These are phyloP conservation scores for Sparus aurata DNA, from an alignment of 2,797 vertebrate species.

Conservation along the genomic window DNA sequence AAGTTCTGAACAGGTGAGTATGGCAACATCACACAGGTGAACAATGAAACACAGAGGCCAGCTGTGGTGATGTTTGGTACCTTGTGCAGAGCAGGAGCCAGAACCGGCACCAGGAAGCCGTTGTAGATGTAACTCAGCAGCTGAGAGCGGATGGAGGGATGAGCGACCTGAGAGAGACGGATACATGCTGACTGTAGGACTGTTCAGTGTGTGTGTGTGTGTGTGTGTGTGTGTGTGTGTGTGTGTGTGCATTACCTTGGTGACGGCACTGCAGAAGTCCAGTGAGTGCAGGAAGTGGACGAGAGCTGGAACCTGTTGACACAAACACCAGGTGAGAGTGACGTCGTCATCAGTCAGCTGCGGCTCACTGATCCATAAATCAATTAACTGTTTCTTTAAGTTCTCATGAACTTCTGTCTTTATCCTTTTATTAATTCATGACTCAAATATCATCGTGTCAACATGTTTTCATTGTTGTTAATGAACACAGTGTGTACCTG, in stretches of 20 bases:
- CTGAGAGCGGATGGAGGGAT: slow-evolving; percentile 92
- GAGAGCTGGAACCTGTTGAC: slow-evolving; percentile 88
- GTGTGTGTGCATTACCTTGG: slow-evolving; percentile 86
- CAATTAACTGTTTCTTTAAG: too few species aligned
- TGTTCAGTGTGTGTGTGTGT: slow-evolving; percentile 2
- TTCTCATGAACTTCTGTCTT: too few species aligned
- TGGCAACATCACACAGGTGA: too few species aligned
- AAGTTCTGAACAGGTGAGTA: too few species aligned
- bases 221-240: slow-evolving; percentile 8
- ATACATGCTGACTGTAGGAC: not conserved
- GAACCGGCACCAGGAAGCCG: slow-evolving; percentile 95
- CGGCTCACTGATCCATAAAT: too few species aligned
- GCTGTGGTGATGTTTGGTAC: slow-evolving; percentile 74
- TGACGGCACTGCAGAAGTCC: slow-evolving; percentile 95
- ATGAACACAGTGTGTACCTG: slow-evolving; percentile 67
- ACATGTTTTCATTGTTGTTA: too few species aligned
- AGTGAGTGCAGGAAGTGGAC: slow-evolving; percentile 96
- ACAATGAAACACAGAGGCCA: not conserved
- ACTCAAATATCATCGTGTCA: not conserved
- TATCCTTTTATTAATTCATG: not conserved
- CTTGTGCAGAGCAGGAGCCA: slow-evolving; percentile 98
- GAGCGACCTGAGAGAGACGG: slow-evolving; percentile 87
- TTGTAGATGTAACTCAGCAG: slow-evolving; percentile 96
- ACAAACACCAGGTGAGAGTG: slow-evolving; percentile 5
- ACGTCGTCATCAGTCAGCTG: not conserved